Evolutionary conservation across 2,797 vertebrate species (phyloP).

Genomic region (Notamacropus eugenii): DNA sequence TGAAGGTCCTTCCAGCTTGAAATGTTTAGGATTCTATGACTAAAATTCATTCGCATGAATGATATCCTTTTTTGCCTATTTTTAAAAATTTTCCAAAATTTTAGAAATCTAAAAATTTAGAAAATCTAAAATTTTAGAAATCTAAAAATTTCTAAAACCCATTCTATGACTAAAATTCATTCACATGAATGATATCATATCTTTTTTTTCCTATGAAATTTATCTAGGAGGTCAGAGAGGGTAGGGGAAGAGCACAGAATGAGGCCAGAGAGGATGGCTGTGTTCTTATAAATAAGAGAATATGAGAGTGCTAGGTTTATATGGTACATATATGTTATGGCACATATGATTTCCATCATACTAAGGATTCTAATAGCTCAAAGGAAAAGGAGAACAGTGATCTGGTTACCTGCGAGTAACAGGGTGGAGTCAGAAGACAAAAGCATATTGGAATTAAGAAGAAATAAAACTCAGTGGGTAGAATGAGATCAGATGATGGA

Average conservation of each 20-base stretch:
- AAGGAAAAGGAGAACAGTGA: not conserved
- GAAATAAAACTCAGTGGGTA: not conserved
- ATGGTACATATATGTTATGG: not conserved
- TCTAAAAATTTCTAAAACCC: too few relatives aligned
- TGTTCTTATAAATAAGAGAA: not conserved
- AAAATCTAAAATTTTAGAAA: too few relatives aligned
- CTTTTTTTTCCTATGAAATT: not conserved
- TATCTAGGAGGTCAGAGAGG: not conserved
- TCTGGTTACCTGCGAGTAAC: not conserved
- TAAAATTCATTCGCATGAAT: not conserved
- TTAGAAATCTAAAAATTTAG: too few relatives aligned
- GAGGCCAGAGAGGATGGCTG: not conserved
- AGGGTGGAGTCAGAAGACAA: not conserved
- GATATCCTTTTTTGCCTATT: too few relatives aligned
- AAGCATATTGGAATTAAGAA: not conserved
- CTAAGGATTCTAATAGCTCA: not conserved
- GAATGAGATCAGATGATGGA: not conserved
- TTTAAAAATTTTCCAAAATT: too few relatives aligned
- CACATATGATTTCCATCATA: not conserved
- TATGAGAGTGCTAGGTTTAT: not conserved
- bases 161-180: not conserved
- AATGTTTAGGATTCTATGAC: not conserved
- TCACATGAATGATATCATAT: not conserved
- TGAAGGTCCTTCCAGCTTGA: not conserved
- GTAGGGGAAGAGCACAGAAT: not conserved